These are phyloP conservation scores for Julus scandinavius DNA, from an alignment of 2,888 invertebrate species.

Conservation along the genomic window DNA sequence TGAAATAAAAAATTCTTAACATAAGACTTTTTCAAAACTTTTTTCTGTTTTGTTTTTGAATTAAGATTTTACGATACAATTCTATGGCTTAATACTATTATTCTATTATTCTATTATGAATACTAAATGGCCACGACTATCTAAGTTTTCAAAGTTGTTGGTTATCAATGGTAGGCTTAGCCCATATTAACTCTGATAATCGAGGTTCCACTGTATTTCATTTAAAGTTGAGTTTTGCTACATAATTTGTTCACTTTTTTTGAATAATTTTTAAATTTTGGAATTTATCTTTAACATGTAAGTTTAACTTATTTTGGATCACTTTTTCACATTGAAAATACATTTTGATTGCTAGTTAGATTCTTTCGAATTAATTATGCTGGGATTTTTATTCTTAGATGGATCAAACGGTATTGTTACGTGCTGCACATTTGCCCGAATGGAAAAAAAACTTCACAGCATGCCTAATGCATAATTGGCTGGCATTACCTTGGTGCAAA, in stretches of 20 bases:
- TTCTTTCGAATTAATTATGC: not conserved
- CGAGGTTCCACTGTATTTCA: no score
- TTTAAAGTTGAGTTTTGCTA: not conserved
- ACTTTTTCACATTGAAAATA: not conserved
- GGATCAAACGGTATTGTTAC: conserved; percentile 8
- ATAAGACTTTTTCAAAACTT: no score
- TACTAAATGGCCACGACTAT: no score
- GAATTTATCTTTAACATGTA: not conserved
- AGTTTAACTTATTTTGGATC: not conserved
- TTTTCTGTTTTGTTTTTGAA: no score
- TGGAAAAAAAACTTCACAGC: not conserved
- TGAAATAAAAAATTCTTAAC: no score
- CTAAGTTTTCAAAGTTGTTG: no score
- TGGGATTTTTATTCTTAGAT: conserved; percentile 11
- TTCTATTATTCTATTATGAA: no score
- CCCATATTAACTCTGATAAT: no score
- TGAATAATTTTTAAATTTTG: not conserved
- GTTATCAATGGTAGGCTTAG: no score
- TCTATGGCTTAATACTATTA: no score
- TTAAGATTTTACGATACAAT: no score
- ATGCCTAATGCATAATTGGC: not conserved
- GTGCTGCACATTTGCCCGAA: not conserved
- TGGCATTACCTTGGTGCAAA: conserved; percentile 4
- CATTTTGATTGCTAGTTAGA: not conserved
- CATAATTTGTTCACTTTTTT: not conserved